A percentile compares a stretch with the other conserved stretches of the same genome.
Conservation (phyloP, 2,797 vertebrate genomes). For the Rhabdomys pumilio region DNA sequence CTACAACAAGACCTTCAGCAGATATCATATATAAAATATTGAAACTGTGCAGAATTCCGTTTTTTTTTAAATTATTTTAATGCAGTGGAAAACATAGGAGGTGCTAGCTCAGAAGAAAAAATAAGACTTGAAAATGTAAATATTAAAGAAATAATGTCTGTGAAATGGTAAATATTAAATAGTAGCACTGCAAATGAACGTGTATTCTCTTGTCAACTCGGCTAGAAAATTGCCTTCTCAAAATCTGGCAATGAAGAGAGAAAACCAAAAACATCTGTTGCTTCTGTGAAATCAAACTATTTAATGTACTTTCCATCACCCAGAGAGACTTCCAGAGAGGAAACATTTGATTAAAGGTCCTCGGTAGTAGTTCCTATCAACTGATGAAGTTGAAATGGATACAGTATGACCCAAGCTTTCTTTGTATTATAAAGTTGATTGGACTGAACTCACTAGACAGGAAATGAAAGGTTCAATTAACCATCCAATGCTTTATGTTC, state of each 20-base stretch:
- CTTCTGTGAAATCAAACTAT: slow-evolving; percentile 19
- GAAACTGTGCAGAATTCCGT: neutral
- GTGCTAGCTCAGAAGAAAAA: neutral
- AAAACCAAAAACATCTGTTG: neutral
- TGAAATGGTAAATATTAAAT: neutral
- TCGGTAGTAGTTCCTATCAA: neutral
- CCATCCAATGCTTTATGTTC: neutral
- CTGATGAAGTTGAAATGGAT: slow-evolving; percentile 4
- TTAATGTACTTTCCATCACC: slow-evolving; percentile 2
- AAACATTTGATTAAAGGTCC: neutral
- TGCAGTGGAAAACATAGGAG: neutral
- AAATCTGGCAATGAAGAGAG: slow-evolving; percentile 23
- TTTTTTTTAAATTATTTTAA: neutral
- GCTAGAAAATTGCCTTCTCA: neutral
- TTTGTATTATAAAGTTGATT: neutral
- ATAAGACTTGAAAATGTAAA: neutral
- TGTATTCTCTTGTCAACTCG: neutral
- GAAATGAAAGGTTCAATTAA: neutral
- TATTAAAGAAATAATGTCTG: slow-evolving; percentile 8
- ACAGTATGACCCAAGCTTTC: neutral
- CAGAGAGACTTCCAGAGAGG: slow-evolving; percentile 14
- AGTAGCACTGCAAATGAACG: neutral
- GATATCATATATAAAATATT: slow-evolving; percentile 46
- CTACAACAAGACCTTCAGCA: neutral
- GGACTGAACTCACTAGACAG: neutral